These are phyloP conservation scores for Bombus consobrinus DNA, from an alignment of 1,140 invertebrate species.

Conservation along the genomic window DNA sequence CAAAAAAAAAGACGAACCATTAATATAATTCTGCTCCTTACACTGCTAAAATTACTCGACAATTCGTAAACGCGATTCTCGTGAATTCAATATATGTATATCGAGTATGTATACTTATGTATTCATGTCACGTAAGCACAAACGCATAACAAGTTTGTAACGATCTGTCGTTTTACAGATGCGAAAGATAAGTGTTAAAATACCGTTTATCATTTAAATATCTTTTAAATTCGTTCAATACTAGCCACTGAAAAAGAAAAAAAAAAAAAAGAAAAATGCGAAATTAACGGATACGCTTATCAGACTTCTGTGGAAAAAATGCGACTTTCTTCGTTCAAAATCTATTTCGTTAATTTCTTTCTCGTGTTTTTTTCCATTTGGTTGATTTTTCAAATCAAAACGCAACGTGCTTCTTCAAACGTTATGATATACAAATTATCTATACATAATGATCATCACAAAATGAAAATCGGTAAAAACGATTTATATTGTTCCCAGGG, in stretches of 20 bases:
- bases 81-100: neutral
- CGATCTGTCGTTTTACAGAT: neutral
- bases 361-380: neutral
- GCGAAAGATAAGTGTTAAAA: neutral
- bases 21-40: neutral
- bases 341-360: neutral
- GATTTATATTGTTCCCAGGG: neutral
- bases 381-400: neutral
- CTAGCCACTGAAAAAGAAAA: neutral
- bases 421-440: neutral
- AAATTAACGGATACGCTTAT: neutral
- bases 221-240: neutral
- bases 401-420: neutral
- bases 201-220: neutral
- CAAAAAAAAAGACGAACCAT: constrained; percentile 63
- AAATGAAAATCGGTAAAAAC: neutral
- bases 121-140: too few species aligned
- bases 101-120: neutral
- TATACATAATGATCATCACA: neutral
- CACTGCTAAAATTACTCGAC: neutral
- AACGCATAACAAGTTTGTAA: neutral
- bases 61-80: neutral
- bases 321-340: neutral
- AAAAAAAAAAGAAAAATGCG: neutral
- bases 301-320: neutral